A percentile compares a stretch with the other conserved stretches of the same genome.
Conservation (phyloP, 30 jellyfish, hydroid and myxozoan genomes). For the Pelagia noctiluca region DNA sequence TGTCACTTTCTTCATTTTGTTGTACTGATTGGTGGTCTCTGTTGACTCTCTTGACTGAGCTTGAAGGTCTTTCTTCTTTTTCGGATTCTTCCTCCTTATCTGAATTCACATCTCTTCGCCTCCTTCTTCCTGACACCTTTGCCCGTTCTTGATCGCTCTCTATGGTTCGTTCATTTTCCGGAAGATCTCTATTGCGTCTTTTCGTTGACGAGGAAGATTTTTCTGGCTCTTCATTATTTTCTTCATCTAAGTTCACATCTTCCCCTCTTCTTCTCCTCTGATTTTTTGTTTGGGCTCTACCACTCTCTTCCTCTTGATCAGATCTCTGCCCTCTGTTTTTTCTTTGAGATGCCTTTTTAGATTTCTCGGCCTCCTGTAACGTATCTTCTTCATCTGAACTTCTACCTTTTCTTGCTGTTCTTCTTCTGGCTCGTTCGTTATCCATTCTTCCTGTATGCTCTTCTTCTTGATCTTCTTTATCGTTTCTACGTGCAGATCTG, state of each 20-base stretch:
- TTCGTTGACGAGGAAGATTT: neutral
- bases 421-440: neutral
- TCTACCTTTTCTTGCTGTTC: slow-evolving; percentile 6
- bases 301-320: neutral
- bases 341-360: too few species aligned
- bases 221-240: neutral
- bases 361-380: neutral
- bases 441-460: neutral
- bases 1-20: neutral
- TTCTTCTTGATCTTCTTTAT: neutral
- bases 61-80: neutral
- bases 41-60: neutral
- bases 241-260: neutral
- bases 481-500: neutral
- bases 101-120: neutral
- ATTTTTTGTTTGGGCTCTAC: neutral
- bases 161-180: neutral
- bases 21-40: neutral
- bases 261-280: neutral
- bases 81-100: neutral
- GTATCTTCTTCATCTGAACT: neutral
- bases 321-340: too few species aligned
- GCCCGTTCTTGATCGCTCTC: neutral
- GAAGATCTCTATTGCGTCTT: neutral
- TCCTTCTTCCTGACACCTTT: neutral